Evolutionary conservation across 2,888 invertebrate species (phyloP).

Genomic region (Rhamphomyia laevipes): DNA sequence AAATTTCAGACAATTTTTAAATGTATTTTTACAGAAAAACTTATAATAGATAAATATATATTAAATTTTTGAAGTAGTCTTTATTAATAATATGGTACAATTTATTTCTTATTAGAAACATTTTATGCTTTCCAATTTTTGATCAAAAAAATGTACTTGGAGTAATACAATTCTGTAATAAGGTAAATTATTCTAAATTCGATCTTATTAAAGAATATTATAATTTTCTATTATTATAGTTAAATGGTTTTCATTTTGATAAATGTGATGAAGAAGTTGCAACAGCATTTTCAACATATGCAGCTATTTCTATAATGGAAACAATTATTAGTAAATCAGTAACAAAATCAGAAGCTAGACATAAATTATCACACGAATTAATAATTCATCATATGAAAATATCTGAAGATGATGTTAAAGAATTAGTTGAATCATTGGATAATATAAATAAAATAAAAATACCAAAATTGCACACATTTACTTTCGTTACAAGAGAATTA

Average conservation of each 20-base stretch:
- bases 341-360: constrained; percentile 63
- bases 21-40: too few relatives aligned
- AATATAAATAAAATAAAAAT: constrained; percentile 2
- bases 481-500: constrained; percentile 46
- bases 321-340: constrained; percentile 62
- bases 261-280: constrained; percentile 19
- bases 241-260: constrained; percentile 18
- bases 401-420: constrained; percentile 11
- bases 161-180: constrained; percentile 69
- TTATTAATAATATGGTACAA: too few relatives aligned
- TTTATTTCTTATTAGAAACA: constrained; percentile 50
- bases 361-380: constrained; percentile 65
- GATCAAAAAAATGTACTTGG: constrained; percentile 56
- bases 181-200: constrained; percentile 30
- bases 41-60: too few relatives aligned
- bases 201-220: constrained; percentile 20
- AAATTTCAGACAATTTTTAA: too few relatives aligned
- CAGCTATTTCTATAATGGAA: constrained; percentile 69
- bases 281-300: constrained; percentile 27
- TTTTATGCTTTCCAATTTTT: constrained; percentile 75
- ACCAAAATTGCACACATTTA: constrained; percentile 39
- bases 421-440: constrained; percentile 6
- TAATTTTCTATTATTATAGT: too few relatives aligned
- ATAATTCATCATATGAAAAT: constrained; percentile 70
- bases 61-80: too few relatives aligned